Percentiles rank a stretch among this genome's conserved stretches.
phyloP scores from a whole-genome alignment of 2,888 invertebrate species.

The Pilophorus perplexus region DNA sequence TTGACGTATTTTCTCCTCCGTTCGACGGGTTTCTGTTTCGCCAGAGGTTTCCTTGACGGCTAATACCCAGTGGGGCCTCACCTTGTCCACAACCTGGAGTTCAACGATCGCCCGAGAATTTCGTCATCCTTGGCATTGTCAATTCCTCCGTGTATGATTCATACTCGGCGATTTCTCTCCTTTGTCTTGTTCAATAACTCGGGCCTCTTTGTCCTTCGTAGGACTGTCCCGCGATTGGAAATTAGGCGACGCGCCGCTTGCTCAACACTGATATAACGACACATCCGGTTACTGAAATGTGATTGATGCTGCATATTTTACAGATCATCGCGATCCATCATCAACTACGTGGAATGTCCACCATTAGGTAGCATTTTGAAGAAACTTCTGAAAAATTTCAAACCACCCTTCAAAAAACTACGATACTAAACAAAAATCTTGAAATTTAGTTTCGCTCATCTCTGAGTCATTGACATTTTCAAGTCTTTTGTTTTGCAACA shows the following conservation, averaged over 20 bases:
- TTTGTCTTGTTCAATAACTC: slow-evolving; percentile 12
- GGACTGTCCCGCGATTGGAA: too few relatives aligned
- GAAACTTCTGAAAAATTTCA: neutral
- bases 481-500: neutral
- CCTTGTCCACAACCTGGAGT: neutral
- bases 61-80: too few relatives aligned
- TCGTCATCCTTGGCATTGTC: slow-evolving; percentile 36
- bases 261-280: too few relatives aligned
- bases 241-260: too few relatives aligned
- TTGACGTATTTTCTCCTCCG: too few relatives aligned
- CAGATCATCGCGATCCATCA: too few relatives aligned
- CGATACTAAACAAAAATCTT: neutral
- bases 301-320: too few relatives aligned
- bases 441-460: neutral
- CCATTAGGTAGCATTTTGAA: neutral
- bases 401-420: too few relatives aligned
- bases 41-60: too few relatives aligned
- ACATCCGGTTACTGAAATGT: too few relatives aligned
- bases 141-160: slow-evolving; percentile 22
- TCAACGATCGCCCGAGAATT: slow-evolving; percentile 26
- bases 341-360: too few relatives aligned
- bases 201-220: neutral
- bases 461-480: neutral
- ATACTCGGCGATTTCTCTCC: neutral
- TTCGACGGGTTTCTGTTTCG: too few relatives aligned